phyloP scores from a whole-genome alignment of 2,888 invertebrate genomes.

The Orthosia incerta region DNA sequence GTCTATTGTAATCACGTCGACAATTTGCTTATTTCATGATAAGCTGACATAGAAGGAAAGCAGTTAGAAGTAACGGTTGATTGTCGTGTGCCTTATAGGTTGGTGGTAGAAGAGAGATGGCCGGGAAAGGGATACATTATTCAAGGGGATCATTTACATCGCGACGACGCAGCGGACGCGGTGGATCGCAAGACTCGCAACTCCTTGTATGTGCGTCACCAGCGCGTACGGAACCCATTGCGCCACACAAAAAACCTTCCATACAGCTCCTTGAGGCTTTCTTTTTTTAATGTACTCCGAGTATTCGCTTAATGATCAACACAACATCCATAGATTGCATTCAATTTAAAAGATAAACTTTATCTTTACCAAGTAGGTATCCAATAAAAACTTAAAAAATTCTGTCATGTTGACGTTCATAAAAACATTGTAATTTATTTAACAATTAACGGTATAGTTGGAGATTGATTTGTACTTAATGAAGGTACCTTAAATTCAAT shows the following conservation, averaged over 20 bases:
- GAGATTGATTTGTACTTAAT: constrained; percentile 1
- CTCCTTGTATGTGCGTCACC: constrained; percentile 84
- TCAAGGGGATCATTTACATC: constrained; percentile 90
- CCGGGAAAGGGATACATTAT: constrained; percentile 89
- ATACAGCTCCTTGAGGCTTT: constrained; percentile 84
- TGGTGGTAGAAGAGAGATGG: constrained; percentile 80
- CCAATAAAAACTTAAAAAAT: constrained; percentile 59
- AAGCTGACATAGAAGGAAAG: constrained; percentile 78
- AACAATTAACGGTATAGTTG: constrained; percentile 35
- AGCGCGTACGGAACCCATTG: constrained; percentile 84
- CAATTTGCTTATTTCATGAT: constrained; percentile 68
- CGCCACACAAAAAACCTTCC: constrained; percentile 84
- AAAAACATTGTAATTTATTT: constrained; percentile 45
- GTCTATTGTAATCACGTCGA: constrained; percentile 60
- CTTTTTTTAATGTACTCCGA: constrained; percentile 81
- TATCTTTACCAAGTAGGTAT: constrained; percentile 61
- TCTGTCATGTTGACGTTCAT: constrained; percentile 40
- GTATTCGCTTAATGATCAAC: constrained; percentile 84
- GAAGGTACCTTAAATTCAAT: constrained; percentile 2
- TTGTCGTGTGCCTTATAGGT: constrained; percentile 86
- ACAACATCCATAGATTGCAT: constrained; percentile 79
- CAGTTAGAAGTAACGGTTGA: constrained; percentile 87
- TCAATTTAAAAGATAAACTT: constrained; percentile 76
- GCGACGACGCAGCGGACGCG: constrained; percentile 82
- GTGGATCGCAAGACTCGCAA: constrained; percentile 83